These are phyloP conservation scores for Tamandua tetradactyla DNA, from an alignment of 2,797 vertebrate species.

Conservation along the genomic window DNA sequence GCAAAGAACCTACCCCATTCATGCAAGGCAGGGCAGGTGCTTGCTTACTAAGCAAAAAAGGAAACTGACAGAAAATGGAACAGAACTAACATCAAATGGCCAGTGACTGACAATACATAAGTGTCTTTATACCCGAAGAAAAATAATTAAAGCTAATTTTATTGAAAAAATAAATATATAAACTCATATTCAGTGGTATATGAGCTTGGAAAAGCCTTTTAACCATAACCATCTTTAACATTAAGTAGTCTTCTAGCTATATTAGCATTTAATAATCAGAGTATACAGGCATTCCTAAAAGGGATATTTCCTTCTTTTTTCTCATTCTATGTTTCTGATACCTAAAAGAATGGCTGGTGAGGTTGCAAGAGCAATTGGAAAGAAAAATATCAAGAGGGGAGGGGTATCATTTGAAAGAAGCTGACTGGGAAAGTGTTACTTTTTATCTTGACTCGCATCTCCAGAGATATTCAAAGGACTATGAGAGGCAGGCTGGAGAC, in stretches of 20 bases:
- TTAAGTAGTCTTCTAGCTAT: neutral
- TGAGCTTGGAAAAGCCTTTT: neutral
- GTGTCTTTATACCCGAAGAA: neutral
- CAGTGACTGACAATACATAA: neutral
- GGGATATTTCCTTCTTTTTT: neutral
- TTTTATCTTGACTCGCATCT: neutral
- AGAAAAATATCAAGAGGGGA: neutral
- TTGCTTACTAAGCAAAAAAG: neutral
- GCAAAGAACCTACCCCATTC: neutral
- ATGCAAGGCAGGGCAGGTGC: neutral
- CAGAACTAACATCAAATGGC: neutral
- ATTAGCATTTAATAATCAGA: neutral
- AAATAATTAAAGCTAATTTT: neutral
- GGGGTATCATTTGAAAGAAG: neutral
- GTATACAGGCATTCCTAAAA: neutral
- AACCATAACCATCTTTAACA: neutral
- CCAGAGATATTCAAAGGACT: neutral
- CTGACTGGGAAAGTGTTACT: accelerated
- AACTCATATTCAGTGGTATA: neutral
- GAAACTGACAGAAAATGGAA: neutral
- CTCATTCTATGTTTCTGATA: neutral
- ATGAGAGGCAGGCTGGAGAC: neutral
- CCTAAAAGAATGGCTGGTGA: neutral
- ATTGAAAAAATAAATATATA: neutral
- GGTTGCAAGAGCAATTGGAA: neutral